Conservation (phyloP, 2,888 invertebrate species). For the Erannis defoliaria region DNA sequence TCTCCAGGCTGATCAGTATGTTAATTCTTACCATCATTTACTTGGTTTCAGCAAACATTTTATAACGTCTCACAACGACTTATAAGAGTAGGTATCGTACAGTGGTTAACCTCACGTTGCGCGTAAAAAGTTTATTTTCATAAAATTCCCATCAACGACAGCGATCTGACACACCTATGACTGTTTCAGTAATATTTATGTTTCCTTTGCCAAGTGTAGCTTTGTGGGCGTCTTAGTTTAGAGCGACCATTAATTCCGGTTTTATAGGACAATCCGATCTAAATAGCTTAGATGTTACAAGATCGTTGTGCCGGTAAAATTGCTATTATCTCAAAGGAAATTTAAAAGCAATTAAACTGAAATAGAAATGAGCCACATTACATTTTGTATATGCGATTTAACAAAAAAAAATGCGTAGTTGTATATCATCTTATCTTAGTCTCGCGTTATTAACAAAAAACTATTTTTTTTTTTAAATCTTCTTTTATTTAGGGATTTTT, state of each 20-base stretch:
- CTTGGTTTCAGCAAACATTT: constrained; percentile 11
- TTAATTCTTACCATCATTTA: too few species aligned
- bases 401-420: neutral
- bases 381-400: neutral
- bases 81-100: neutral
- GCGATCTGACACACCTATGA: constrained; percentile 67
- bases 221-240: constrained; percentile 56
- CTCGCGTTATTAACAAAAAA: too few species aligned
- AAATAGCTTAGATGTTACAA: constrained; percentile 29
- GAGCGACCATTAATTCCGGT: constrained; percentile 46
- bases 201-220: constrained; percentile 67
- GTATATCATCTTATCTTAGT: too few species aligned
- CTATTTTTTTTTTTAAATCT: too few species aligned
- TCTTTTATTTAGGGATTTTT: too few species aligned
- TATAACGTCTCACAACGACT: neutral
- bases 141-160: constrained; percentile 51
- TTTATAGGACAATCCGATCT: constrained; percentile 47
- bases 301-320: constrained; percentile 23
- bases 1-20: too few species aligned
- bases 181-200: constrained; percentile 73
- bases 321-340: constrained; percentile 7
- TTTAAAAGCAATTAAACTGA: neutral
- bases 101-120: constrained; percentile 13
- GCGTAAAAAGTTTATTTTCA: constrained; percentile 31
- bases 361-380: constrained; percentile 3